Evolutionary conservation across 2,888 invertebrate species (phyloP), one percentile per base, ranked within the genome.

Genomic region (Heliconius charithonia): DNA sequence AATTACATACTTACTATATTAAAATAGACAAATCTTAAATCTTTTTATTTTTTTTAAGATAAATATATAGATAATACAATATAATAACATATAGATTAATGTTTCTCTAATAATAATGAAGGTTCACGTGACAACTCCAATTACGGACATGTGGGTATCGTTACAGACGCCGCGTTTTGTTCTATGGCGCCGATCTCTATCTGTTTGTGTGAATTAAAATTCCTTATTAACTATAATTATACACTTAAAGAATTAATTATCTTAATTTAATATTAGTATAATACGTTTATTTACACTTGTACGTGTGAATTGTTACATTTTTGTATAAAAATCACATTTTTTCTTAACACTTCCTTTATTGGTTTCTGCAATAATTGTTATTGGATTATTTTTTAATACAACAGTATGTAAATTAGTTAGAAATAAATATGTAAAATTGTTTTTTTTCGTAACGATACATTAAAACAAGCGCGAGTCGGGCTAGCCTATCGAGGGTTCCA

Each of bases 71-170:
- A 16, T 19, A 19, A 29, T 29, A 29, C 3, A 29, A 29, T 29
- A 29, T 29, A 29, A 29, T 29, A 29, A 13, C 25, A 25, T 62
- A 27, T 13, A 62, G 12, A 63, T 63, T 19, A 41, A 37, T 72
- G 3, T 72, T 72, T 72, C 13, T 59, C 56, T 32, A 32, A 72
- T 32, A 71, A 71, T 41, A 72, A 72, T 45, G n/a, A 70, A 63
- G 45, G 79, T 45, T 78, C 37, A 75, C 81, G 80, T 80, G 81
- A 76, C 78, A 78, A 66, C 75, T 74, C 45, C 71, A 82, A 80
- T 80, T 80, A 81, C 71, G 66, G 27, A 69, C 69, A 56, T 75
- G 75, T 65, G 76, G 79, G 72, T 76, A 75, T 75, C 65, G 75
- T 76, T 77, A 73, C 71, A 27, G 77, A 70, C 76, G 76, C 73